These are phyloP conservation scores for Oreortyx pictus DNA, from an alignment of 2,797 vertebrate species.

Conservation along the genomic window DNA sequence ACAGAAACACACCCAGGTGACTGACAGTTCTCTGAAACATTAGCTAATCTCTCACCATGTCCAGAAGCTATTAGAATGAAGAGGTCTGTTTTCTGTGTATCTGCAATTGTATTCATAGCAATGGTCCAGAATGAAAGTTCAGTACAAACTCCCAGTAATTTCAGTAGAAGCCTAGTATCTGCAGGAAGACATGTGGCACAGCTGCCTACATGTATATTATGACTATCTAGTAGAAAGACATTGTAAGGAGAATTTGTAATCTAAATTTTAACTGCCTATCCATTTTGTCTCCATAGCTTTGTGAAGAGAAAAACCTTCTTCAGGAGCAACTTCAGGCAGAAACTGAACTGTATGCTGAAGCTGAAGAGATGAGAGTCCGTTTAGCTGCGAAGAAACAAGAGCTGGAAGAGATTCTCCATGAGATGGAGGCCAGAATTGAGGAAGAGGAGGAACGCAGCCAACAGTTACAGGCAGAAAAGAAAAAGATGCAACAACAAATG, in stretches of 20 bases:
- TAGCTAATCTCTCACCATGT: not conserved
- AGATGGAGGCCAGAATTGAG: constrained; percentile 96
- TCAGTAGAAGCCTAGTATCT: rapidly evolving
- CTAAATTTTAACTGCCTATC: not conserved
- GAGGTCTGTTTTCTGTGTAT: not conserved
- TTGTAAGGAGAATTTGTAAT: not conserved
- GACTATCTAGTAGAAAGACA: not conserved
- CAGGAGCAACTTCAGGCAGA: constrained; percentile 97
- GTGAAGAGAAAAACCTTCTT: constrained; percentile 91
- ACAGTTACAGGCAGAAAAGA: constrained; percentile 89
- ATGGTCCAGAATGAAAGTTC: not conserved
- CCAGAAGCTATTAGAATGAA: not conserved
- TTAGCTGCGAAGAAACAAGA: constrained; percentile 94
- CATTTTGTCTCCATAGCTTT: constrained; percentile 75
- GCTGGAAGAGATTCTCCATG: constrained; percentile 95
- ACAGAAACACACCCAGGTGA: constrained; percentile 90
- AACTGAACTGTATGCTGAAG: constrained; percentile 94
- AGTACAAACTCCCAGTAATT: not conserved
- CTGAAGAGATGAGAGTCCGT: constrained; percentile 95
- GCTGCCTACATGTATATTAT: not conserved
- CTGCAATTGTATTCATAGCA: rapidly evolving
- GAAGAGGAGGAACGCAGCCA: constrained; percentile 94
- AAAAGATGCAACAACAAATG: constrained; percentile 97
- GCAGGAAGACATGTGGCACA: not conserved
- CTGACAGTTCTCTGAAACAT: not conserved